Percentiles rank a stretch among this genome's conserved stretches.
phyloP scores from a whole-genome alignment of 2,113 vertebrate species.

The Gallinago paraguaiae region DNA sequence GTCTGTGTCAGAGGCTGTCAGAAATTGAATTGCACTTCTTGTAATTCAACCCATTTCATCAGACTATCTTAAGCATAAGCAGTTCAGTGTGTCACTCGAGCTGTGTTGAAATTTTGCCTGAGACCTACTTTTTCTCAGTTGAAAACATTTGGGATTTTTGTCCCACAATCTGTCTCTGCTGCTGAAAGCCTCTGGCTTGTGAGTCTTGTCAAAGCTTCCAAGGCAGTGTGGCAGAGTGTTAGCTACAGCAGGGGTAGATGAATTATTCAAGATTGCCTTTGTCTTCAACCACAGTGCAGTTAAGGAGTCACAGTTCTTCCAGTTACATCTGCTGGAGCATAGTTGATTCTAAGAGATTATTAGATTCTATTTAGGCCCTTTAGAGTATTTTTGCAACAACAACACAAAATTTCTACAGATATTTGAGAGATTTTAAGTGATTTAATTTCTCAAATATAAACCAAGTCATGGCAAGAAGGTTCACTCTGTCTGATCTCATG shows the following conservation, averaged over 20 bases:
- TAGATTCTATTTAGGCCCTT: not conserved
- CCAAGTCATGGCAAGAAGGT: not conserved
- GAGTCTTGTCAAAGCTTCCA: not conserved
- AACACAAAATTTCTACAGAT: not conserved
- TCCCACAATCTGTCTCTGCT: not conserved
- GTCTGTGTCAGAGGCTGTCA: not conserved
- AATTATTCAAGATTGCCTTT: not conserved
- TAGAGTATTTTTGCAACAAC: not conserved
- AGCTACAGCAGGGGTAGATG: not conserved
- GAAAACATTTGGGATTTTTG: not conserved
- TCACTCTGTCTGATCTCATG: not conserved
- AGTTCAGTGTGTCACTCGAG: not conserved
- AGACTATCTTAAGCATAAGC: not conserved
- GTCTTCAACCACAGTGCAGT: not conserved
- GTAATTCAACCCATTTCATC: slow-evolving; percentile 1
- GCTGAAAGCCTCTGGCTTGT: not conserved
- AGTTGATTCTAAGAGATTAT: not conserved
- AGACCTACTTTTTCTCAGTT: not conserved
- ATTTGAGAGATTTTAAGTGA: not conserved
- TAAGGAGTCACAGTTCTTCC: not conserved
- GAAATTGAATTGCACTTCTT: not conserved
- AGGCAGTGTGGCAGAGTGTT: not conserved
- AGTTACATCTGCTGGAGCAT: not conserved
- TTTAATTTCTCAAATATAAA: not conserved
- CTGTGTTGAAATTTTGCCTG: not conserved